Evolutionary conservation across 2,797 vertebrate species (phyloP), one percentile per base, ranked within the genome.

Genomic region (Etheostoma nigrum): DNA sequence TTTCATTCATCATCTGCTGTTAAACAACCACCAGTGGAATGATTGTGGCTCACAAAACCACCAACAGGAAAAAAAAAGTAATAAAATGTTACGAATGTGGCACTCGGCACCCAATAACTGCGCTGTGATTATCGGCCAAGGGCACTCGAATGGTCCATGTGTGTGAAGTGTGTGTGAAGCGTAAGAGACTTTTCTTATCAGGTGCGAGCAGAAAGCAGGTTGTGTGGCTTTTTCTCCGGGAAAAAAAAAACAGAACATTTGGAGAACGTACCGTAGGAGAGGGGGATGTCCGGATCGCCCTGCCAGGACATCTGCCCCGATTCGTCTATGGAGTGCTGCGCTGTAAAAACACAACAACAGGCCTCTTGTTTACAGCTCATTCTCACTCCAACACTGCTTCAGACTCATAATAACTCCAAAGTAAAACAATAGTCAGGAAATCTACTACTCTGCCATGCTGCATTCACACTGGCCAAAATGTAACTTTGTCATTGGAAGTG

Each of bases 251-350:
- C 53, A 12, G 36, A 76, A 63, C 51, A 62, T 81, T 74, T 45
- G 64, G 68, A 73, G 68, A 66, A 91, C 91, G 4, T 94, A 96
- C 94, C 92, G 87, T 95, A 95, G 27, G 95, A 93, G 48, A 95
- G 64, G 65, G 95, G 94, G 62, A 94, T 67, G 86, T 95, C 94
- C 90, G 94, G 78, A 15, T 95, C 94, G 5, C 86, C 93, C 74
- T 91, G 92, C 95, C 95, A 95, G 82, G 93, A 91, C 83, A 94
- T 73, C 76, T 92, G 92, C 4, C 91, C 92, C 25, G 93, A 85
- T 30, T 95, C 95, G 59, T 96, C 94, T 21, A 96, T 84, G 30
- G 95, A 95, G 58, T 94, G 95, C 84, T 96, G 95, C 42, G 93
- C 95, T 96, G 93, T 86, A 82, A 58, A 88, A 73, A 91, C 69